Evolutionary conservation across 2,888 invertebrate species (phyloP), one percentile per base, ranked within the genome.

Genomic region (Meiosimyza decipiens): DNA sequence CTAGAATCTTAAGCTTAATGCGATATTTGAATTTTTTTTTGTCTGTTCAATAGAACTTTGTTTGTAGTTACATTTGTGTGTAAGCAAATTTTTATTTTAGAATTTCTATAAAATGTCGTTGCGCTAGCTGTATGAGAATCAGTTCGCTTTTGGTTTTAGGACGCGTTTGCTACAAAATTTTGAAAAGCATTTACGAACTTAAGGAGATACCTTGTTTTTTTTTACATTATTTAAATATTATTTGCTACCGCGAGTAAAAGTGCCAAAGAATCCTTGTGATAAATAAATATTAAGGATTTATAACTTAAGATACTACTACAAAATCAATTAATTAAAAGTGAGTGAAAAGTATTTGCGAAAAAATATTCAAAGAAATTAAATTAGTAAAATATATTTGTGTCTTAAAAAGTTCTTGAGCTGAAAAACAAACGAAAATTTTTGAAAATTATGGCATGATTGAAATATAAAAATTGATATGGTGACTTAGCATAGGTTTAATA

Each of bases 221-320:
- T 2, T 40, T 40, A 51, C 22, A 28, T 52, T 50, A 47, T 47
- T 40, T n/a, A 18, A 18, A 67, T 63, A 47, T 63, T 50, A 18
- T 52, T 65, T 18, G 18, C 6, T 52, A 65, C 12, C 9, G 28
- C 28, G 22, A 52, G n/a, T 65, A 55, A 59, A 28, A 5, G 59
- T 57, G 68, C 68, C 68, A 69, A 69, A 69, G 60, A 49, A 69
- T 69, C 59, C 59, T 69, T 59, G 68, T 69, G 68, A 57, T 68
- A 57, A 50, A 33, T 28, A 50, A 16, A 59, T 59, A 16, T 68
- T 28, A 57, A 69, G 68, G 59, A 57, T 57, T 18, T 16, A 57
- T 22, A 57, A 57, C 13, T 11, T 16, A 13, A 57, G 16, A 1
- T 7, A 22, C 57, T 9, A 57, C 57, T 9, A 57, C 18, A n/a